Base-by-base conservation (phyloP, 2,888 invertebrate species). In the Yponomeuta malinellus region DNA sequence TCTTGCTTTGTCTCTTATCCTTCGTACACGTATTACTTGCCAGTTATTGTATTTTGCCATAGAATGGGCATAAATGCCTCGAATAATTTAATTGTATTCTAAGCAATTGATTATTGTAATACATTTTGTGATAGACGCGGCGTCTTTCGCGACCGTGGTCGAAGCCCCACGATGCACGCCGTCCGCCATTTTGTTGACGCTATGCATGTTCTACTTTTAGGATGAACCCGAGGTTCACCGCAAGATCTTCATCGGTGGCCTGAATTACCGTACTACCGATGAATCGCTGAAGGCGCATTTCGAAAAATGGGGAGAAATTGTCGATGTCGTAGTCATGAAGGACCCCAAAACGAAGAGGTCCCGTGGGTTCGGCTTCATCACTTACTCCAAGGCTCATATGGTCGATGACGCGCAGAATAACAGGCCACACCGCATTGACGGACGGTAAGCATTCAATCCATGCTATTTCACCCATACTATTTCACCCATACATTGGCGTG, bases 331-430 rank as follows among this genome's bases (percentile, higher is more conserved):
- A 4, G 98, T 98, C 0, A 98, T 98, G 98, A 97, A 98, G 83
- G 98, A 98, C 82, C 97, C 98, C 0, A 96, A 96, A 79, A 98
- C 98, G 0, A 98, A 98, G 83, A 94, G 98, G 74, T 99, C 99
- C 6, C 94, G 99, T 73, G 99, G 99, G 1, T 99, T 99, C 85
- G 99, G 99, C 2, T 99, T 99, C 82, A 98, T 99, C 73, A 99
- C 99, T 0, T 99, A 98, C 83, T 96, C 97, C 1, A 94, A 96
- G 77, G 97, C 98, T 67, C 96, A 96, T 82, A 98, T 98, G 98
- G 98, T 99, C 10, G 99, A 99, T 88, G 97, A 97, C 84, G 98
- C 99, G 4, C 99, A 99, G 85, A 95, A 94, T 83, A 95, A 96
- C 65, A 93, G 96, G 71, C 99, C 99, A 0, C 99, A 99, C 83